Conservation (phyloP, 53 echinoderm and acorn worm genomes). For the Apostichopus leukothele region DNA sequence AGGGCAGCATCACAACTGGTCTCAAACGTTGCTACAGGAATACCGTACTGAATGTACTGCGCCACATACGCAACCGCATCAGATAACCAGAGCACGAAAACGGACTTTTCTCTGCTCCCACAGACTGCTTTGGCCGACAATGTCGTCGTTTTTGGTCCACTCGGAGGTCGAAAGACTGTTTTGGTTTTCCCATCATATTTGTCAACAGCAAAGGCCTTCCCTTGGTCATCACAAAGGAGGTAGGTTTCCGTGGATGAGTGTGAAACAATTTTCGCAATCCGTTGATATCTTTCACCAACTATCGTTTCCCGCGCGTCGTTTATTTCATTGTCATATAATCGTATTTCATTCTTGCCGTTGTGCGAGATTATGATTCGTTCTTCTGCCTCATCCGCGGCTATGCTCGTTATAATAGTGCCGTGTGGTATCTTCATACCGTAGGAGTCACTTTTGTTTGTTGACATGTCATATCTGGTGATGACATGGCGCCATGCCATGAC, state of each 20-base stretch:
- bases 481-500: slow-evolving; percentile 43
- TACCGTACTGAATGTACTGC: slow-evolving; percentile 14
- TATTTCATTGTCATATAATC: slow-evolving; percentile 18
- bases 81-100: slow-evolving; percentile 33
- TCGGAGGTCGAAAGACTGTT: background rate
- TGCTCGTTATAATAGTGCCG: background rate
- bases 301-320: slow-evolving; percentile 17
- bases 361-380: slow-evolving; percentile 30
- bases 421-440: slow-evolving; percentile 28
- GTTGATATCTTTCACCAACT: background rate
- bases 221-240: slow-evolving; percentile 21
- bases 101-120: slow-evolving; percentile 5
- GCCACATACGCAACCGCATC: background rate
- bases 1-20: background rate
- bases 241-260: background rate
- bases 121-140: slow-evolving; percentile 7
- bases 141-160: background rate
- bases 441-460: slow-evolving; percentile 9
- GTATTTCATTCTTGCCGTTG: slow-evolving; percentile 5
- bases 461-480: background rate
- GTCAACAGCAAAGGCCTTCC: slow-evolving; percentile 21
- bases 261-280: background rate
- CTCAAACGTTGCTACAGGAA: slow-evolving; percentile 13
- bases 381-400: slow-evolving; percentile 13
- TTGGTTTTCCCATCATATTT: background rate